Base-by-base conservation (phyloP, 2,888 invertebrate species). In the Ectemnius cavifrons region DNA sequence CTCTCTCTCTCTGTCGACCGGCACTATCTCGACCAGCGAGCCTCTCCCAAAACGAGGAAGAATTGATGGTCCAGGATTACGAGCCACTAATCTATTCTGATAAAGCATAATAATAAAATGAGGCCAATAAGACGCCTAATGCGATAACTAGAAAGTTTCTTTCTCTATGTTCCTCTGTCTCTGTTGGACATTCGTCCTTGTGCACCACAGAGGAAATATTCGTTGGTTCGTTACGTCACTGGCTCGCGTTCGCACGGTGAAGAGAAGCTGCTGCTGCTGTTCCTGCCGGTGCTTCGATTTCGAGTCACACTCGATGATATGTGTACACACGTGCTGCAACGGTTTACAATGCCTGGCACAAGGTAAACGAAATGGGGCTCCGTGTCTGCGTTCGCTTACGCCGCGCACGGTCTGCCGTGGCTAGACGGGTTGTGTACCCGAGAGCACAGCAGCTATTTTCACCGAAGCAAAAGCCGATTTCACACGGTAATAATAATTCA, bases 251-350 rank as follows among this genome's bases (percentile, higher is more conserved):
- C 78, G 28, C 45, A 37, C 59, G 57, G 37, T 37, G 37, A 37
- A 37, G 37, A 37, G 37, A 37, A 37, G 37, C 37, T 37, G 37
- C 8, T 37, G 37, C 37, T 37, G 37, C 37, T 37, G 37, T 11
- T 37, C 37, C 37, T 37, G 37, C 37, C 37, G 37, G 74, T 80
- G 84, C 78, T 84, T 84, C 82, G 82, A 82, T 84, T 84, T 84
- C 83, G 80, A 84, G 83, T 84, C 83, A 84, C 83, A 84, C 77
- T 82, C 84, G 77, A 80, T 84, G 83, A 84, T 84, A 84, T 84
- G 83, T 84, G 84, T 84, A 84, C 83, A 84, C 83, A 84, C 83
- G 83, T 79, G 77, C 84, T 77, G 62, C 70, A 73, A 77, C 59
- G 70, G 83, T 84, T 80, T 84, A 84, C 83, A 84, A 79, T 82